Evolutionary conservation across 64 coral and sea anemone genomes (phyloP), one percentile per base, ranked within the genome.

Genomic region (Porites australiensis): DNA sequence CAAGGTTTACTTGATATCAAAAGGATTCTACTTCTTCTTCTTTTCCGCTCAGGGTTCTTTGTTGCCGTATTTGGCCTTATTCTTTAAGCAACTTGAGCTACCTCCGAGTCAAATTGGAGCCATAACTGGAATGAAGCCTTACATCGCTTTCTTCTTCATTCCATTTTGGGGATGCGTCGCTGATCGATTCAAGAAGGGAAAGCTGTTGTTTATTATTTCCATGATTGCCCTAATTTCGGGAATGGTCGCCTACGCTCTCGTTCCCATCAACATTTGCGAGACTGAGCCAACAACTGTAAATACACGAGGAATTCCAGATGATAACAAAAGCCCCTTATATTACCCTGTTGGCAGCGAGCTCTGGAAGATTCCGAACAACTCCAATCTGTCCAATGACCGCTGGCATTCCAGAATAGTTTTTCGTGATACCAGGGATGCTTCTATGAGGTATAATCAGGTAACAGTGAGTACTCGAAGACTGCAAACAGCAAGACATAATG

Each of bases 11-110:
- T 77, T 98, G 70, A 81, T 98, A 79, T 92, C 98, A 8, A 99
- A 99, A 72, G 72, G 83, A 68, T 99, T 99, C 63, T 99, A 99
- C 77, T 94, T 99, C 65, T 96, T 99, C 72, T 99, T 99, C 70
- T 88, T 99, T 9, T 87, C 98, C n/a, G 98, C 94, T 7, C 98
- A 99, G 90, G 98, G 98, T 45, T 99, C 98, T 3, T 54, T 99
- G 54, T 69, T 96, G 44, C 98, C 98, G 6, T 99, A 99, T 69
- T 77, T 99, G 4, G 92, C 98, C 16, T 77, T 99, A 2, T 99
- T 94, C 65, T 94, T 94, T 19, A 99, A 99, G 53, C 94, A 99
- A 81, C 84, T 99, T 9, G 94, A 96, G 87, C 84, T 99, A 27
- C 89, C 98, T 50, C 94, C 98, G 4, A 93, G 91, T 90, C 91